Conservation (phyloP, 2,888 invertebrate genomes). For the Diplolepis rosae region DNA sequence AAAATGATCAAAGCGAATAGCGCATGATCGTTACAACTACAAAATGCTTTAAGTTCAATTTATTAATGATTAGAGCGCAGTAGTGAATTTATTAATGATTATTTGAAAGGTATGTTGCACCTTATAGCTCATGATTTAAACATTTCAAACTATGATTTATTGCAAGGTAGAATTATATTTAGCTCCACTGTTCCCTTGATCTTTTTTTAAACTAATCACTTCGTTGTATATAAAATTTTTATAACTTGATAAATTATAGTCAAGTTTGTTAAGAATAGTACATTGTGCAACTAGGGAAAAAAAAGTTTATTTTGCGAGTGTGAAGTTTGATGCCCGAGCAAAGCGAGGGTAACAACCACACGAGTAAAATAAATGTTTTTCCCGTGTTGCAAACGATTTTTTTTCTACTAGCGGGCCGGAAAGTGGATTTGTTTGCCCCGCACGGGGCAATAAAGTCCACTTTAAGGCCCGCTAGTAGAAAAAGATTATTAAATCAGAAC, state of each 20-base stretch:
- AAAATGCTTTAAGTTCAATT: neutral
- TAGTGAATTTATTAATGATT: slow-evolving; percentile 22
- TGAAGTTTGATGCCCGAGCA: no score
- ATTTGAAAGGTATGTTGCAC: slow-evolving; percentile 12
- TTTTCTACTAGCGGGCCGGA: no score
- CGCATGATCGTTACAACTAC: slow-evolving; percentile 2
- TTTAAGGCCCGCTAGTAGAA: no score
- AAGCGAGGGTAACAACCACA: no score
- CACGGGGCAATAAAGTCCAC: no score
- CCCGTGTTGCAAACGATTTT: no score
- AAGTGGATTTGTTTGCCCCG: no score
- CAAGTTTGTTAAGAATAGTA: neutral
- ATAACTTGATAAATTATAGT: neutral
- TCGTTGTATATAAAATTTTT: neutral
- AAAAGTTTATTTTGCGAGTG: no score
- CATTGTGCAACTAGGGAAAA: no score
- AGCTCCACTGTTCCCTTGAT: neutral
- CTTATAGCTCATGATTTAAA: neutral
- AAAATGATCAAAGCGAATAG: neutral
- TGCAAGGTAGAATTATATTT: neutral
- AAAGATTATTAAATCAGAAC: no score
- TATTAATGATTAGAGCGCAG: slow-evolving; percentile 20
- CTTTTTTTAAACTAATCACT: slow-evolving; percentile 1
- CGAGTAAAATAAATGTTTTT: no score
- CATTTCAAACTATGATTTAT: slow-evolving; percentile 9